These are phyloP conservation scores for Trachelus iudaicus DNA, from an alignment of 2,888 invertebrate species.

Conservation along the genomic window DNA sequence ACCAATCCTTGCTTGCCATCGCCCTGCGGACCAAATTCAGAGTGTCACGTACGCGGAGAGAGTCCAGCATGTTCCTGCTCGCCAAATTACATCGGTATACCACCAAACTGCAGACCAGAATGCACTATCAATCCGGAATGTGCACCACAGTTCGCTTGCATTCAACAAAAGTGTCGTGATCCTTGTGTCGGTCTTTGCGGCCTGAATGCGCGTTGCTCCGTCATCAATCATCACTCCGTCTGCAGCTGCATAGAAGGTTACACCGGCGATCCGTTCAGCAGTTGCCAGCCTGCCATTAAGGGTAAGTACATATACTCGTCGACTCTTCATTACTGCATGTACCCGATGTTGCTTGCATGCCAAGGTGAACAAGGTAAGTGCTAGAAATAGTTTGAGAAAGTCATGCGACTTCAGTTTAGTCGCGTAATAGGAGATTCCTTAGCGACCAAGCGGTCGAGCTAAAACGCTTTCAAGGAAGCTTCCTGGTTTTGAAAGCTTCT, in stretches of 20 bases:
- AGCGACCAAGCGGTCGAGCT: not conserved
- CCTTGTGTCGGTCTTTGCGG: constrained; percentile 72
- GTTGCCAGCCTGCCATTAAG: constrained; percentile 57
- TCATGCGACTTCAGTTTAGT: not conserved
- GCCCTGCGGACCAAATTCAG: constrained; percentile 70
- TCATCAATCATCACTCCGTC: constrained; percentile 71
- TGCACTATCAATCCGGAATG: constrained; percentile 72
- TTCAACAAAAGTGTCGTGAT: constrained; percentile 72
- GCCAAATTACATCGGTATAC: constrained; percentile 69
- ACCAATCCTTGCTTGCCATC: constrained; percentile 69
- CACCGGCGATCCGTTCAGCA: constrained; percentile 71
- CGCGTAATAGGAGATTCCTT: not conserved
- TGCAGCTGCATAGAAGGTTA: constrained; percentile 69
- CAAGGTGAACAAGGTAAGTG: constrained; percentile 43
- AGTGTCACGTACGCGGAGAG: constrained; percentile 69
- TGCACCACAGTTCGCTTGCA: constrained; percentile 68
- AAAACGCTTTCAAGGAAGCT: not conserved
- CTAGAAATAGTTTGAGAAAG: constrained; percentile 18
- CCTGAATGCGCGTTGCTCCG: constrained; percentile 68
- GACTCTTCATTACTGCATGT: not conserved
- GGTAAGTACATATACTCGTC: constrained; percentile 42
- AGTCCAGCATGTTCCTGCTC: constrained; percentile 71
- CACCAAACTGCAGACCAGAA: constrained; percentile 71
- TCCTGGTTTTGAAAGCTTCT: not conserved
- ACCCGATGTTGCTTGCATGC: constrained; percentile 30